phyloP scores from a whole-genome alignment of 2,113 vertebrate genomes.

The Hyla sarda region DNA sequence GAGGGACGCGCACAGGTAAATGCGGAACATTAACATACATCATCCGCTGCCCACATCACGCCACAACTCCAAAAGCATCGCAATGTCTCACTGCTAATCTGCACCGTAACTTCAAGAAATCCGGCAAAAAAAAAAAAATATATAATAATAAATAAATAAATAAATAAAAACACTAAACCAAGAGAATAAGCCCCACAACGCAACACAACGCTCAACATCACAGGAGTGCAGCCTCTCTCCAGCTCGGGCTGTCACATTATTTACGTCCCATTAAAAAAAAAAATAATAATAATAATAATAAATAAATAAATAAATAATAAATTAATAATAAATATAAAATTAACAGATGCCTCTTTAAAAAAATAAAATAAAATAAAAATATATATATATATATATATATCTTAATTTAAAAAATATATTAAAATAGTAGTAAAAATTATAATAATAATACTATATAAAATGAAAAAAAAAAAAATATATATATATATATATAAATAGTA shows the following conservation, averaged over 20 bases:
- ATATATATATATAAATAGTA: no score
- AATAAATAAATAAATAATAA: no score
- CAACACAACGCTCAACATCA: neutral
- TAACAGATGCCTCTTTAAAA: neutral
- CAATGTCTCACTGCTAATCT: no score
- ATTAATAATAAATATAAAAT: no score
- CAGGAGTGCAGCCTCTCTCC: neutral
- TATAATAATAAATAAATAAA: no score
- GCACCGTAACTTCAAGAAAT: conserved; percentile 1
- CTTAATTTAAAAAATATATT: no score
- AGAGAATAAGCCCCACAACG: neutral
- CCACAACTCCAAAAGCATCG: neutral
- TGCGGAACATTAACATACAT: neutral
- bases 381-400: neutral
- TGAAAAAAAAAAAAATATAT: no score
- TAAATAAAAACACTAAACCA: no score
- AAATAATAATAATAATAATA: no score
- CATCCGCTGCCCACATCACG: neutral
- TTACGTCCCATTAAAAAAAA: neutral
- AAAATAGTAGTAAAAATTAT: no score
- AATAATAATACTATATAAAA: no score
- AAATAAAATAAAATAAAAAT: neutral
- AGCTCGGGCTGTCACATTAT: neutral
- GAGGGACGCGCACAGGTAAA: neutral
- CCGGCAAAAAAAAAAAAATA: no score